Conservation (phyloP, 2,888 invertebrate species). For the Mythimna ferrago region DNA sequence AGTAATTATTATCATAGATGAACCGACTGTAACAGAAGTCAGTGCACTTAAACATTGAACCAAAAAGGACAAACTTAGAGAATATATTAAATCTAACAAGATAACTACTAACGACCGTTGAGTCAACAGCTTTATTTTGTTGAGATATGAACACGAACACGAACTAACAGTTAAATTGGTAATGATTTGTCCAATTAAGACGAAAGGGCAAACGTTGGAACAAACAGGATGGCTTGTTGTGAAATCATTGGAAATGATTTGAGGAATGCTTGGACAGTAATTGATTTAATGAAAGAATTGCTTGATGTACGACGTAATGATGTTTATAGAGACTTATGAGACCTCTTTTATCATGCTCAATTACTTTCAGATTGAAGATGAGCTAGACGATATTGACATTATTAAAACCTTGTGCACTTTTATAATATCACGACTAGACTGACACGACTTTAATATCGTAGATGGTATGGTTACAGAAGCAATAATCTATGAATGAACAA, state of each 20-base stretch:
- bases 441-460: neutral
- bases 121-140: slow-evolving; percentile 79
- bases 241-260: slow-evolving; percentile 73
- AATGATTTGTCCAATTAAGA: slow-evolving; percentile 86
- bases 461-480: neutral
- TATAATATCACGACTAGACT: neutral
- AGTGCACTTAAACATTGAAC: slow-evolving; percentile 44
- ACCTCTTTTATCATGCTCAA: slow-evolving; percentile 37
- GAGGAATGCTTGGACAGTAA: slow-evolving; percentile 60
- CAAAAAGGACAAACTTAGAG: slow-evolving; percentile 36
- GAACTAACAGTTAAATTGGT: slow-evolving; percentile 78
- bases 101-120: slow-evolving; percentile 65
- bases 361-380: slow-evolving; percentile 23
- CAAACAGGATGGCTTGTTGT: slow-evolving; percentile 71
- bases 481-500: neutral
- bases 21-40: slow-evolving; percentile 23
- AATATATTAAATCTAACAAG: slow-evolving; percentile 53
- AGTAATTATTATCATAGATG: slow-evolving; percentile 32
- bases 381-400: neutral
- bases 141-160: slow-evolving; percentile 76
- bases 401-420: neutral
- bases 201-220: slow-evolving; percentile 74
- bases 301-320: slow-evolving; percentile 54
- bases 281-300: slow-evolving; percentile 62
- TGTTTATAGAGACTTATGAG: slow-evolving; percentile 44